Base-by-base conservation (phyloP, 2,113 vertebrate genomes). In the Anas platyrhynchos region DNA sequence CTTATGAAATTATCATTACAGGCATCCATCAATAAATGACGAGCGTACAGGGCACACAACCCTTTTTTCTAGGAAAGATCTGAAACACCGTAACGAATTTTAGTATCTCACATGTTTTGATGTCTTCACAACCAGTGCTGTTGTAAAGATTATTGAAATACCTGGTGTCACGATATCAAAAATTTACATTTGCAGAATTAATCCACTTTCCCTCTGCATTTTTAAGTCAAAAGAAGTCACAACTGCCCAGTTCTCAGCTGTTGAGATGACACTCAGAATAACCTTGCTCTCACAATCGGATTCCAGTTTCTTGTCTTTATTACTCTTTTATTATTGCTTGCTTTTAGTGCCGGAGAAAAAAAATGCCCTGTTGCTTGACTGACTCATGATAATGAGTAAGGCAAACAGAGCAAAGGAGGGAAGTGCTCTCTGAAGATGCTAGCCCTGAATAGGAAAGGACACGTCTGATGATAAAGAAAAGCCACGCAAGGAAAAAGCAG, bases 41-140 rank as follows among this genome's bases (percentile, higher is more conserved):
- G 34, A 76, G 14, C 0, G 46, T 6, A 20, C 25, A 11, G 52
- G 0, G 29, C 4, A 34, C 1, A 0, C 25, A 84, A 62, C 7
- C 48, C 13, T 20, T 61, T 23, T 41, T 50, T 10, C 54, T 79
- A 62, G 41, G 58, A 38, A 78, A 46, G n/a, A 18, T 18, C 54
- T 38, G 43, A n/a, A 75, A 62, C 32, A 41, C 2, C 8, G 0
- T 3, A 18, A 34, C 11, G 22, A 68, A 25, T 41, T 13, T 41
- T 16, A 41, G 1, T 6, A 18, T 13, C 26, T 11, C 43, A 29
- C 15, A n/a, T 71, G 22, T 44, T 13, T 41, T 18, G n/a, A 21
- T 12, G 31, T 16, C 41, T 72, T 63, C 29, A 38, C 15, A 56
- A 50, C 31, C 29, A 8, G 54, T 34, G 29, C 26, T 43, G 7